Conservation (phyloP, 2,113 vertebrate species). For the Onychostoma macrolepis region DNA sequence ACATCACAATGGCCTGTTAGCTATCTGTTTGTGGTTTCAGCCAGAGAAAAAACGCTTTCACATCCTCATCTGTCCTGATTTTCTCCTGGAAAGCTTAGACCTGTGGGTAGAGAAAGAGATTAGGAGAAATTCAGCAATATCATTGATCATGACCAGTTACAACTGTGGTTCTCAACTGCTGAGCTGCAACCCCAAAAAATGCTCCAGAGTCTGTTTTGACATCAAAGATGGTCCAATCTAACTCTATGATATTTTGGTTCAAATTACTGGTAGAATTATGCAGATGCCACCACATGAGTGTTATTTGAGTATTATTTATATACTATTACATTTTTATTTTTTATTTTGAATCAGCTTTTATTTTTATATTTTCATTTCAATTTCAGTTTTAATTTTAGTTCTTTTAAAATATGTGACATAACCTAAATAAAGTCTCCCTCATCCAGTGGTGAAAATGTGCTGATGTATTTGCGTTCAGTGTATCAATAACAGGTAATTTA, state of each 20-base stretch:
- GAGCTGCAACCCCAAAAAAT: neutral
- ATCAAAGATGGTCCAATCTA: neutral
- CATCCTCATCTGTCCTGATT: slow-evolving; percentile 91
- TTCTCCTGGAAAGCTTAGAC: slow-evolving; percentile 95
- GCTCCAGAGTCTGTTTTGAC: neutral
- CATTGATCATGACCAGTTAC: neutral
- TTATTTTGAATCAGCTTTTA: neutral
- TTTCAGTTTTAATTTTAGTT: neutral
- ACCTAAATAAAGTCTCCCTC: neutral
- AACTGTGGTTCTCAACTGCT: neutral
- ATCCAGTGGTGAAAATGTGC: neutral
- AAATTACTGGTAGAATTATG: neutral
- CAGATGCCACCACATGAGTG: neutral
- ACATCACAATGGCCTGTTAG: slow-evolving; percentile 59
- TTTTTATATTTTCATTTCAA: neutral
- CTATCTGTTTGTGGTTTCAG: slow-evolving; percentile 58
- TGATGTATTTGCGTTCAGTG: neutral
- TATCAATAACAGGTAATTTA: neutral
- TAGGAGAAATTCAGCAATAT: neutral
- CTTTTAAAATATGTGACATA: neutral
- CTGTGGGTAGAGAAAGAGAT: slow-evolving; percentile 65
- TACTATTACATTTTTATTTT: neutral
- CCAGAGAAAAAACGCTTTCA: slow-evolving; percentile 71
- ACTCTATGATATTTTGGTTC: neutral
- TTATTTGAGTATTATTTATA: neutral